Percentiles rank a stretch among this genome's conserved stretches.
Evolutionary conservation across 2,797 vertebrate species (phyloP).

Genomic region (Balearica regulorum): DNA sequence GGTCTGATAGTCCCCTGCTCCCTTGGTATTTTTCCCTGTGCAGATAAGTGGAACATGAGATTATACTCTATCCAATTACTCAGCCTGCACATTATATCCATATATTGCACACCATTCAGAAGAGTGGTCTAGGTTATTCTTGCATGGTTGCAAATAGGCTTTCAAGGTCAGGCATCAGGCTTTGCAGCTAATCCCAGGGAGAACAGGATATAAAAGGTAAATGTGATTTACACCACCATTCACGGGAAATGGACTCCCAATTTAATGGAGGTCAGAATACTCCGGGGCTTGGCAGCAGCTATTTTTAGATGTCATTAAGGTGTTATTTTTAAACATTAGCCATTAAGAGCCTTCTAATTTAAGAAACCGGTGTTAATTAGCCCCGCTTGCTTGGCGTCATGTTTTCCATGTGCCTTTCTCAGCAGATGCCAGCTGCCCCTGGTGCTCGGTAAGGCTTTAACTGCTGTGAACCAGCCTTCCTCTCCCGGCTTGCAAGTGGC

Average conservation of each 20-base stretch:
- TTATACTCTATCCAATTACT: neutral
- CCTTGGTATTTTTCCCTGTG: neutral
- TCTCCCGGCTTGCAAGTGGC: neutral
- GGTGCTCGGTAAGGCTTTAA: constrained; percentile 24
- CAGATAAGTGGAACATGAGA: neutral
- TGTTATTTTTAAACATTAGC: constrained; percentile 72
- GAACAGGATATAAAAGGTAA: neutral
- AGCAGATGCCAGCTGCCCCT: constrained; percentile 7
- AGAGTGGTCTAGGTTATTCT: neutral
- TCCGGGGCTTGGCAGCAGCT: constrained; percentile 29
- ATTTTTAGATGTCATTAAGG: constrained; percentile 73
- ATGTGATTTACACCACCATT: constrained; percentile 23
- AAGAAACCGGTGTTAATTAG: constrained; percentile 66
- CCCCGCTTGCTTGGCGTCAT: neutral
- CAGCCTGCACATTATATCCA: neutral
- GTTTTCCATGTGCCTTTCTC: constrained; percentile 11
- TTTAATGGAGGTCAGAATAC: constrained; percentile 50
- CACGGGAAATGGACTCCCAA: constrained; percentile 4
- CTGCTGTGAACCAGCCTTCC: neutral
- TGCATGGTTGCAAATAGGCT: neutral
- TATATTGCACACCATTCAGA: neutral
- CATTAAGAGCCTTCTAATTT: constrained; percentile 70
- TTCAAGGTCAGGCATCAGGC: constrained; percentile 58
- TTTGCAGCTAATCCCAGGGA: constrained; percentile 29
- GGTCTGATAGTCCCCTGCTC: neutral